These are phyloP conservation scores for Gambelia wislizenii DNA, from an alignment of 2,797 vertebrate genomes.

Conservation along the genomic window DNA sequence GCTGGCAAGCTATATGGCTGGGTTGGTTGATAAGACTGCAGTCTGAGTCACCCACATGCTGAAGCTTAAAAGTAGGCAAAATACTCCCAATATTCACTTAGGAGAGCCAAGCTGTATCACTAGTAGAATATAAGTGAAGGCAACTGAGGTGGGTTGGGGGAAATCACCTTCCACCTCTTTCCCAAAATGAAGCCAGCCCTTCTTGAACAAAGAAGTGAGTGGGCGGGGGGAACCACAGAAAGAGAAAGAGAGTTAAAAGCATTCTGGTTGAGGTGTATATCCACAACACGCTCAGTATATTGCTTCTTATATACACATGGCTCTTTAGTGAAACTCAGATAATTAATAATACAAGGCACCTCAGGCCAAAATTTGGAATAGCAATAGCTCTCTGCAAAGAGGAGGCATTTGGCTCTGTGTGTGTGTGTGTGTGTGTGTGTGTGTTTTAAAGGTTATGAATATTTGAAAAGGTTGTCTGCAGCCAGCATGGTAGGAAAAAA, in stretches of 20 bases:
- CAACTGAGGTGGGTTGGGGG: too few relatives aligned
- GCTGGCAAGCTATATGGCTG: background rate
- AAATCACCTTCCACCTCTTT: background rate
- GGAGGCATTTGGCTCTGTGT: background rate
- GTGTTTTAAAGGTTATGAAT: conserved; percentile 10
- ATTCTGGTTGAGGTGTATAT: background rate
- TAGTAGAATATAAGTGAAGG: background rate
- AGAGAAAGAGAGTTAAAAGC: background rate
- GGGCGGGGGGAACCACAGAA: too few relatives aligned
- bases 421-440: too few relatives aligned
- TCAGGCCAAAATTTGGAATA: background rate
- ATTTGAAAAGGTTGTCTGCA: conserved; percentile 9
- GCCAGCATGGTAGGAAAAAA: background rate
- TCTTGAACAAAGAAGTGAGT: too few relatives aligned
- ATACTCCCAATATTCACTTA: background rate
- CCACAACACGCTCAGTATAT: background rate
- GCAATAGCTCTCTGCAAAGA: background rate
- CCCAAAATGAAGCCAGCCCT: too few relatives aligned
- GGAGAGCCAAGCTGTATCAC: background rate
- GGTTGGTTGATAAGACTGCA: too few relatives aligned
- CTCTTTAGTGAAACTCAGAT: background rate
- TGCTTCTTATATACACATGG: background rate
- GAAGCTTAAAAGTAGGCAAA: background rate
- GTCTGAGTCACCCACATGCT: background rate
- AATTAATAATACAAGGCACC: conserved; percentile 7